Base-by-base conservation (phyloP, 2,797 vertebrate genomes). In the Etheostoma nigrum region DNA sequence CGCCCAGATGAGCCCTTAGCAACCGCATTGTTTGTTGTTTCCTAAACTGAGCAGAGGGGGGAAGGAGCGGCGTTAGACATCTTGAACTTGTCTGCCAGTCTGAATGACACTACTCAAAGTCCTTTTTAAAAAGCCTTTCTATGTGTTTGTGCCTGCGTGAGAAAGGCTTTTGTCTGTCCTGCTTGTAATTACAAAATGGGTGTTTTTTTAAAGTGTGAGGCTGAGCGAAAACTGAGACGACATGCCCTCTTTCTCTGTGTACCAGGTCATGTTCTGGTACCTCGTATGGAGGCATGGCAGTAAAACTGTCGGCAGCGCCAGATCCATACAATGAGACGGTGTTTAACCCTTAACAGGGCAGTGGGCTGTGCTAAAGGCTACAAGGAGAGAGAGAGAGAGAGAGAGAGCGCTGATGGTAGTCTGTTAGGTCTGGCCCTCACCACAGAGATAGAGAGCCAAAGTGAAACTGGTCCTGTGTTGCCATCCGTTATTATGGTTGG, bases 1-100 rank as follows among this genome's bases (percentile, higher is more conserved):
- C 59, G 53, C 59, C 79, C 76, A 63, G 76, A 84, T 78, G 86
- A 91, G 83, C 77, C 92, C 93, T 84, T 93, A 89, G 92, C 90
- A 93, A 93, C 92, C 57, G 8, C 82, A 91, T 90, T 94, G 93
- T 95, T 93, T 93, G 90, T 91, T 91, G 85, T 91, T 80, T 81
- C 79, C 86, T 86, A 61, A 88, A 86, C 52, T 52, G 69, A 72
- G 72, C 52, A 1, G 80, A 9, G 30, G 63, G 72, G 60, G n/a
- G 40, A 14, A 52, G 59, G 66, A 67, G 68, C 0, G 11, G 58
- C 5, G n/a, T 53, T 44, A 68, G 86, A 82, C 83, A 85, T 90
- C 70, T 89, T 86, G 83, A 92, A 83, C 88, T 74, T 73, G 82
- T 89, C 86, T 85, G 81, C 67, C 53, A 11, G 60, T 72, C 79